Percentiles rank a stretch among this genome's conserved stretches.
phyloP scores from a whole-genome alignment of 2,113 vertebrate species.

The Aleadryas rufinucha region DNA sequence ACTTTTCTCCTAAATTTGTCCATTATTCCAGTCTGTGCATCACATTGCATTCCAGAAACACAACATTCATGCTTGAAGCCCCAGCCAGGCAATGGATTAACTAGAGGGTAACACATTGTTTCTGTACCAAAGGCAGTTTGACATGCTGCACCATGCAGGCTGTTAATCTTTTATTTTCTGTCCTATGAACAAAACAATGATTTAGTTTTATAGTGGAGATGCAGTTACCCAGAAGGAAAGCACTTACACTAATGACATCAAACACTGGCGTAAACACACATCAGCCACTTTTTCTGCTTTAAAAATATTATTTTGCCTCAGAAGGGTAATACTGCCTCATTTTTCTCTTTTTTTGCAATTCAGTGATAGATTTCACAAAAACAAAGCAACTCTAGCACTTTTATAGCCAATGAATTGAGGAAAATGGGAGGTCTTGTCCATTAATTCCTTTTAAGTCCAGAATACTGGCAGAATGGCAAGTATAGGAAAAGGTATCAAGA shows the following conservation, averaged over 20 bases:
- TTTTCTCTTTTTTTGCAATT: conserved; percentile 35
- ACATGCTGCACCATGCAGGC: not conserved
- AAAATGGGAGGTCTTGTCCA: conserved; percentile 53
- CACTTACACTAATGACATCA: conserved; percentile 27
- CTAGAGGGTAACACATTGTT: not conserved
- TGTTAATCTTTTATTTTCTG: not conserved
- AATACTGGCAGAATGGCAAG: not conserved
- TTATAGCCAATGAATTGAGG: conserved; percentile 49
- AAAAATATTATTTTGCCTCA: not conserved
- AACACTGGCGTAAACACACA: conserved; percentile 26
- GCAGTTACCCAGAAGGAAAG: conserved; percentile 2
- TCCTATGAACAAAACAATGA: not conserved
- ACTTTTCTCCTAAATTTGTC: not conserved
- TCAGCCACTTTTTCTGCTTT: conserved; percentile 16
- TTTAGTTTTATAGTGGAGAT: not conserved
- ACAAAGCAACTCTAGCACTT: conserved; percentile 42
- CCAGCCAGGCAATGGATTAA: not conserved
- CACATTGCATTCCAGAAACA: not conserved
- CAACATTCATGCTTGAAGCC: not conserved
- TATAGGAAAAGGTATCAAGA: not conserved
- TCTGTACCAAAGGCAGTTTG: not conserved
- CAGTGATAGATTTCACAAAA: conserved; percentile 42
- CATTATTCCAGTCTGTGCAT: not conserved
- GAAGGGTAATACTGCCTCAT: not conserved
- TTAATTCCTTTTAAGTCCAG: conserved; percentile 40